Conservation (phyloP, 2,888 invertebrate species). For the Cartodere bifasciata region DNA sequence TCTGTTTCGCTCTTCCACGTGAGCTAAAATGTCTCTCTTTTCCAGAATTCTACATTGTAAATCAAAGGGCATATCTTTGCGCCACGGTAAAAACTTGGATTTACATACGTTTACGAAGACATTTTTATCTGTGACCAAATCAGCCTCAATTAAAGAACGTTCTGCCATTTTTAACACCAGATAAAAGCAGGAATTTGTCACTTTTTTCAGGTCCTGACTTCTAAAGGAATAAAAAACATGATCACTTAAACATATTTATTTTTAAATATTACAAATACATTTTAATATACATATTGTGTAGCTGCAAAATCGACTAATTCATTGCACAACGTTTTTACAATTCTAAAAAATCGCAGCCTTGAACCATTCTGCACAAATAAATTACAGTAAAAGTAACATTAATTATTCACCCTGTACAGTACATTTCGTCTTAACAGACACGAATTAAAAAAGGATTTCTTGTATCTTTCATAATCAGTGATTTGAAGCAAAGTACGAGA, state of each 20-base stretch:
- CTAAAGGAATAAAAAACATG: constrained; percentile 4
- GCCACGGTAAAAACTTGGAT: constrained; percentile 22
- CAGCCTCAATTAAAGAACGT: too few relatives aligned
- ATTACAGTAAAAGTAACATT: too few relatives aligned
- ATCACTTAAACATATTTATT: constrained; percentile 33
- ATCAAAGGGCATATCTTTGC: constrained; percentile 21
- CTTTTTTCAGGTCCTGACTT: not conserved
- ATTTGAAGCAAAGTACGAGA: too few relatives aligned
- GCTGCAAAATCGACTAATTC: constrained; percentile 31
- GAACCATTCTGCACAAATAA: too few relatives aligned
- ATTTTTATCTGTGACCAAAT: too few relatives aligned
- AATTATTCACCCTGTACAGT: too few relatives aligned
- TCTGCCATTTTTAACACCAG: too few relatives aligned
- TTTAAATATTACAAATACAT: constrained; percentile 35
- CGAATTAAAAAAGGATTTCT: not conserved
- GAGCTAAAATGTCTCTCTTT: constrained; percentile 23
- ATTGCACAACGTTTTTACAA: constrained; percentile 31
- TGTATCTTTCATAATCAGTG: not conserved
- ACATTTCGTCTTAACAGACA: not conserved
- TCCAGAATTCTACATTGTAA: constrained; percentile 30
- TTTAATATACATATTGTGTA: constrained; percentile 28
- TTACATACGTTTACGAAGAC: constrained; percentile 21
- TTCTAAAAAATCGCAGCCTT: too few relatives aligned
- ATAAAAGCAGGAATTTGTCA: too few relatives aligned
- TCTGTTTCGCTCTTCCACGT: constrained; percentile 21